A percentile compares a stretch with the other conserved stretches of the same genome.
Conservation (phyloP, 2,113 vertebrate genomes). For the Rutilus rutilus region DNA sequence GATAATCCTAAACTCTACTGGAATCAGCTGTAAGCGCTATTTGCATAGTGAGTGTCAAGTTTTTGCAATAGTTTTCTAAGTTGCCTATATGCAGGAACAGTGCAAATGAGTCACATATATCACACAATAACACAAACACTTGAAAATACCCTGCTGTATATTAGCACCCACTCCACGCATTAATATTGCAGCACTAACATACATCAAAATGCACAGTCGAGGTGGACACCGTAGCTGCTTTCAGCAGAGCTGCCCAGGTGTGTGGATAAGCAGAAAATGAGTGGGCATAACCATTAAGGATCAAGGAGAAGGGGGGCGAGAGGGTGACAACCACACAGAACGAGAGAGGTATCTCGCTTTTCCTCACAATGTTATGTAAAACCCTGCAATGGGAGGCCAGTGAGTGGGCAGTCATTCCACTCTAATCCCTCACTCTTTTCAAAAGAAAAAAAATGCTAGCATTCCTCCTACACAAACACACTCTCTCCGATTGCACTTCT, state of each 20-base stretch:
- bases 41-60: neutral
- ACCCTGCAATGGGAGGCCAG: constrained; percentile 51
- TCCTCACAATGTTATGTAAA: constrained; percentile 50
- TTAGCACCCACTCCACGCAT: constrained; percentile 17
- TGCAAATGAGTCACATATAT: neutral
- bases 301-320: neutral
- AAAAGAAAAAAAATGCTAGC: constrained; percentile 45
- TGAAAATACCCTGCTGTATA: neutral
- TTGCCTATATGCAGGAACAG: neutral
- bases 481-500: constrained; percentile 44
- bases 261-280: constrained; percentile 47
- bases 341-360: constrained; percentile 3
- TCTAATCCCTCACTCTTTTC: constrained; percentile 51
- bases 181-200: neutral
- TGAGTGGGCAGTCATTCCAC: constrained; percentile 60
- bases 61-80: neutral
- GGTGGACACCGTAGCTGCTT: constrained; percentile 21
- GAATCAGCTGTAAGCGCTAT: neutral
- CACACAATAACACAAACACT: neutral
- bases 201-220: constrained; percentile 2
- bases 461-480: constrained; percentile 57
- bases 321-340: constrained; percentile 24
- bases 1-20: neutral
- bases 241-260: constrained; percentile 46
- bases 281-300: constrained; percentile 45